These are phyloP conservation scores for Phoeniculus purpureus DNA, from an alignment of 2,797 vertebrate species.

Conservation along the genomic window DNA sequence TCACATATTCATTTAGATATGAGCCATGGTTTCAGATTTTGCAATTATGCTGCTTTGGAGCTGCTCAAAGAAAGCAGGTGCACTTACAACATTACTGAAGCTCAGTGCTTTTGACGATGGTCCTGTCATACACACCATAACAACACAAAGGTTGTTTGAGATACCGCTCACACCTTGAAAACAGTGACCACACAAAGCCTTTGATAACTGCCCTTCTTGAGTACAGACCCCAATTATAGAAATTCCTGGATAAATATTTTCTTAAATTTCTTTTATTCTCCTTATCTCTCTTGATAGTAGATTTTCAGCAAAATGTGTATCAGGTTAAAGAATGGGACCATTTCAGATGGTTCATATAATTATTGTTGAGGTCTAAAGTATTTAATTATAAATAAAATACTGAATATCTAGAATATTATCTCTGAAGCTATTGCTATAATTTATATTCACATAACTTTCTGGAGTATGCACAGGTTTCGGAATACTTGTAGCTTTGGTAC, in stretches of 20 bases:
- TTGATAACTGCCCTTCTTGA: neutral
- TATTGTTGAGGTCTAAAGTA: neutral
- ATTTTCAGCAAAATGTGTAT: neutral
- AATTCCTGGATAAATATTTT: neutral
- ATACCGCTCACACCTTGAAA: neutral
- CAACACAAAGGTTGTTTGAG: neutral
- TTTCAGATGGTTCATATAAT: neutral
- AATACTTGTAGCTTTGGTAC: neutral
- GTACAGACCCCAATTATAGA: neutral
- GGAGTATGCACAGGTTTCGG: neutral
- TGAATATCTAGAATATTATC: too few species aligned
- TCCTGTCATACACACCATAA: neutral
- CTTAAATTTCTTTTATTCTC: neutral
- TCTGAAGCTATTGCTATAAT: neutral
- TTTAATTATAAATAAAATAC: too few species aligned
- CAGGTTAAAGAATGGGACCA: neutral
- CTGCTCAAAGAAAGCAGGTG: neutral
- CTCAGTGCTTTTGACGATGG: neutral
- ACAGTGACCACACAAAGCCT: neutral
- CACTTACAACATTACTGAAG: neutral
- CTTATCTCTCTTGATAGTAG: neutral
- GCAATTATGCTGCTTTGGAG: neutral
- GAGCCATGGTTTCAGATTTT: conserved; percentile 51
- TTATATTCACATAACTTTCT: neutral
- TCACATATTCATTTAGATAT: neutral